phyloP scores from a whole-genome alignment of 2,113 vertebrate species.

The Coturnix japonica region DNA sequence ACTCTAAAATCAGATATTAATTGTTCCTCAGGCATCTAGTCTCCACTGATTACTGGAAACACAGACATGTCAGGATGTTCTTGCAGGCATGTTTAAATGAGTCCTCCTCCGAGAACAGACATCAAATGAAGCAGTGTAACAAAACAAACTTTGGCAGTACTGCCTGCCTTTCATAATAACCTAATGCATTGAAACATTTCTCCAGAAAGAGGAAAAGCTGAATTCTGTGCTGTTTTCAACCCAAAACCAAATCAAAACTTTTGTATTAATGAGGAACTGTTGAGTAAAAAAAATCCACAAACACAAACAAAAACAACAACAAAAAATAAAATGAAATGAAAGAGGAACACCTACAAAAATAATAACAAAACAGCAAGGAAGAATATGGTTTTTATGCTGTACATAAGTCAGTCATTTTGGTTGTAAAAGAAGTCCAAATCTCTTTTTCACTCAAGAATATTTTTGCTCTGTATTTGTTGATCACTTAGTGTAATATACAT shows the following conservation, averaged over 20 bases:
- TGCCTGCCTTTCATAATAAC: background rate
- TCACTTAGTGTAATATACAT: background rate
- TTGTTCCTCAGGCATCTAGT: background rate
- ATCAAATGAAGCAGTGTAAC: background rate
- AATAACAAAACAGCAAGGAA: background rate
- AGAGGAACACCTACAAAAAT: background rate
- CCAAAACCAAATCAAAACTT: background rate
- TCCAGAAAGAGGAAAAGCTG: background rate
- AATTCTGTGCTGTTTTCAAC: background rate
- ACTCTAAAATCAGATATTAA: background rate
- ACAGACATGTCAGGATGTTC: background rate
- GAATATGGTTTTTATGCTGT: background rate
- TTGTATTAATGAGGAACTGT: background rate
- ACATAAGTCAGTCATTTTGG: background rate
- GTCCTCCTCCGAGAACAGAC: background rate
- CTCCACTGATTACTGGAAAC: background rate
- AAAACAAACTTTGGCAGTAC: background rate
- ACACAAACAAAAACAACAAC: too few species aligned
- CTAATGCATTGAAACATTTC: background rate
- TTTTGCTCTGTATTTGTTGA: background rate
- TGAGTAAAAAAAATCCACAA: background rate
- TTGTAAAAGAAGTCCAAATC: background rate
- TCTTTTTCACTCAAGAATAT: background rate
- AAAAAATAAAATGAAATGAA: background rate
- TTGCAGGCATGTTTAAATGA: background rate